phyloP scores from a whole-genome alignment of 2,888 invertebrate species.

The Malthinus flaveolus region DNA sequence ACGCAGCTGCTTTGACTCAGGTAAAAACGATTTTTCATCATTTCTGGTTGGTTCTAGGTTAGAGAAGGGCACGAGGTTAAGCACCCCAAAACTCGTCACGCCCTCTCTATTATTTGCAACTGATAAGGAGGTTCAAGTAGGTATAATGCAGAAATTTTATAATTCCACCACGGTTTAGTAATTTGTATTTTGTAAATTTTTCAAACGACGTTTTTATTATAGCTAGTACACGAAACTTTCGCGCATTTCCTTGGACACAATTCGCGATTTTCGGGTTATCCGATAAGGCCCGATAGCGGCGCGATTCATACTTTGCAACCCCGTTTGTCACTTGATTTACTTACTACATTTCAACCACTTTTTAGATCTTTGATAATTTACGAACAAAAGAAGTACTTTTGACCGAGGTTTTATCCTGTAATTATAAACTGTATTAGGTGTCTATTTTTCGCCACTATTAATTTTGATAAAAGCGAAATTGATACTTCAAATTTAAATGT shows the following conservation, averaged over 20 bases:
- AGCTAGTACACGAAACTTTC: conserved; percentile 31
- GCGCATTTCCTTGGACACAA: conserved; percentile 28
- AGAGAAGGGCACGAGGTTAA: conserved; percentile 51
- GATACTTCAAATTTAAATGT: no score
- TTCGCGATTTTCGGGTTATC: conserved; percentile 14
- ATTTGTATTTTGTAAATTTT: not conserved
- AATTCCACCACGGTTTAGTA: not conserved
- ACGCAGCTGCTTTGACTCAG: conserved; percentile 37
- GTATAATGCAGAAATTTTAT: not conserved
- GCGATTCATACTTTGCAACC: conserved; percentile 14
- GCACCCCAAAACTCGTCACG: conserved; percentile 47
- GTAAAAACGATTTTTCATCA: conserved; percentile 37
- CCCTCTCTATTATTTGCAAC: conserved; percentile 39
- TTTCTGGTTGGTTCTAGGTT: conserved; percentile 46
- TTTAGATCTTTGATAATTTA: conserved; percentile 25
- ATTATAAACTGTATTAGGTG: not conserved
- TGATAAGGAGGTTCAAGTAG: conserved; percentile 11
- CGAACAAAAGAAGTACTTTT: conserved; percentile 18
- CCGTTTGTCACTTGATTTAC: conserved; percentile 21
- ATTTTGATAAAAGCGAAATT: no score
- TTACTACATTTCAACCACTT: conserved; percentile 26
- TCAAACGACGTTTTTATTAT: conserved; percentile 30
- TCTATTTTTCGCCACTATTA: no score
- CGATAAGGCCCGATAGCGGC: conserved; percentile 19
- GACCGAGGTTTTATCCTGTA: not conserved